Evolutionary conservation across 2,888 invertebrate species (phyloP), one percentile per base, ranked within the genome.

Genomic region (Coleophora flavipennella): DNA sequence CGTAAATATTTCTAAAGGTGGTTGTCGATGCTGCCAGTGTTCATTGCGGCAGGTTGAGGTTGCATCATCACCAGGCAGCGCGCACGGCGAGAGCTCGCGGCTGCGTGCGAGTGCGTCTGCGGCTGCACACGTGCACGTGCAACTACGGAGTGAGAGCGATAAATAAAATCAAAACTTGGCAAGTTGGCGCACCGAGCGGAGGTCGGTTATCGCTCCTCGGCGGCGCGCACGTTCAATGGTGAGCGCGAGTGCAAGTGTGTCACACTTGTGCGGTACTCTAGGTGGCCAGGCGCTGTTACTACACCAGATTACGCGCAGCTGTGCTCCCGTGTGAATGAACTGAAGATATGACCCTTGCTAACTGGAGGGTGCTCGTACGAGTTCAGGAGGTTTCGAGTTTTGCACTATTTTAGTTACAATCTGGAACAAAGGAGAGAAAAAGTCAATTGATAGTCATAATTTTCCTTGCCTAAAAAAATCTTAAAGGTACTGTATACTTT

Each of bases 181-280:
- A 34, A 26, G 25, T 78, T 72, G 73, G 72, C 73, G 62, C 59
- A 59, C 49, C 50, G 58, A 42, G 59, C 60, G 67, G 64, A 68
- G 67, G 68, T 62, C 70, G 69, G 72, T 69, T 72, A 76, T 71
- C 76, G 71, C 71, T 67, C 68, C 57, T 60, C 60, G 48, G 50
- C 53, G 50, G 54, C 3, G 20, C 20, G 20, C n/a, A 48, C 55
- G 59, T 58, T 51, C 55, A 47, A 51, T 50, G 60, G 54, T 57
- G 20, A n/a, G 20, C 20, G 55, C 61, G 57, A 56, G 51, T 61
- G 59, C 62, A 59, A 59, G 53, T 64, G 63, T 69, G 67, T 65
- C 71, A 62, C 59, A 57, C 45, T 43, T 55, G 53, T 55, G 53
- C 37, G 39, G 49, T 48, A 53, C 20, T 20, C 20, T 20, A 48